Evolutionary conservation across 1,140 invertebrate genomes (phyloP), one percentile per base, ranked within the genome.

Genomic region (Plutomurus gul): DNA sequence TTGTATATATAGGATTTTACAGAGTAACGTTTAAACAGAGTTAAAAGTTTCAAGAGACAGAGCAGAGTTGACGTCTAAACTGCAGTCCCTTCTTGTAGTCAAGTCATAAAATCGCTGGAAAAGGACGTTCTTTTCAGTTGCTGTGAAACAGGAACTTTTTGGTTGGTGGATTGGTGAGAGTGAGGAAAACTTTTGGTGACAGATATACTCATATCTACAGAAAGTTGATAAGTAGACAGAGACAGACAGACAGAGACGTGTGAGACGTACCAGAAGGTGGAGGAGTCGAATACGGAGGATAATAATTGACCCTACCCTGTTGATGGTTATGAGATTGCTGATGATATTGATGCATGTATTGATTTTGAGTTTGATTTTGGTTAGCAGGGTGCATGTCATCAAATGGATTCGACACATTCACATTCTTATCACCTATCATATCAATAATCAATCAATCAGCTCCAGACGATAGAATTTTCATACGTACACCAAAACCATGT

Each of bases 341-440:
- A 30, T 33, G 56, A 76, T 76, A 76, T 40, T 81, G 80, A 77
- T 81, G 80, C 22, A 71, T 75, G 84, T 85, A 87, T 86, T 86
- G 87, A 85, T 65, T 65, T 13, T 65, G 56, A 65, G 56, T 60
- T 60, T 60, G 51, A 60, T 85, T 83, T 83, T 85, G 86, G 65
- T 82, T 79, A 85, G 85, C 90, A 83, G 90, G 89, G 84, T 90
- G 88, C 79, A 87, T 88, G 89, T 93, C 92, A 87, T 94, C 92
- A 89, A 94, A 94, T 81, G 92, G 92, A 89, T 93, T 94, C 85
- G 91, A 93, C 85, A 92, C 91, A 89, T 89, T 92, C 85, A 93
- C 90, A 88, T 92, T 88, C 75, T 76, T 89, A 87, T 87, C 85
- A 84, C 86, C 87, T 82, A 74, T 30, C 22, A 72, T 71, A 72